A percentile compares a stretch with the other conserved stretches of the same genome.
Conservation (phyloP, 2,113 vertebrate genomes). For the Alouatta palliata region DNA sequence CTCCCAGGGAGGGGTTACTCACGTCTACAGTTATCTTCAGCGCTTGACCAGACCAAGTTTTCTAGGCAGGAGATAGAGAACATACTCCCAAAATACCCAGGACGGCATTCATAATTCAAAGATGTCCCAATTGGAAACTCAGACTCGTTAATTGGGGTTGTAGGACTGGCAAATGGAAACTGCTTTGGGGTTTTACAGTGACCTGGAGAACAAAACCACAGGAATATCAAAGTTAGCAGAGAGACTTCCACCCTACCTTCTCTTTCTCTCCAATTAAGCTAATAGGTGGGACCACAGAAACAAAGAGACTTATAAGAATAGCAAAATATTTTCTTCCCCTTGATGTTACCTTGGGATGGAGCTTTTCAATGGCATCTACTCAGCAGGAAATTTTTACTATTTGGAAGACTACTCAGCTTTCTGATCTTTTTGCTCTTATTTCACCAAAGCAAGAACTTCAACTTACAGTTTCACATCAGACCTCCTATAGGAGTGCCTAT, state of each 20-base stretch:
- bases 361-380: not conserved
- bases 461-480: not conserved
- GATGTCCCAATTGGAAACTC: not conserved
- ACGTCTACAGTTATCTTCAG: not conserved
- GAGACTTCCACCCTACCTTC: not conserved
- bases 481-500: not conserved
- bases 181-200: not conserved
- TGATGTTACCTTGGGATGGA: not conserved
- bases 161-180: not conserved
- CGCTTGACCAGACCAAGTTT: not conserved
- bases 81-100: not conserved
- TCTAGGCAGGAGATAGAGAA: slow-evolving; percentile 9
- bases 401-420: not conserved
- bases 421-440: not conserved
- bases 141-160: not conserved
- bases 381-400: not conserved
- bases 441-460: not conserved
- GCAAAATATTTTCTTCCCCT: not conserved
- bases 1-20: not conserved
- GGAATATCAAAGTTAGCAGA: not conserved
- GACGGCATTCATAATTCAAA: not conserved
- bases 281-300: not conserved
- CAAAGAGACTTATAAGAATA: not conserved
- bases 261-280: not conserved
- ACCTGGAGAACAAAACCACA: not conserved